Conservation (phyloP, 1,140 invertebrate genomes). For the Rhizoglyphus robini region DNA sequence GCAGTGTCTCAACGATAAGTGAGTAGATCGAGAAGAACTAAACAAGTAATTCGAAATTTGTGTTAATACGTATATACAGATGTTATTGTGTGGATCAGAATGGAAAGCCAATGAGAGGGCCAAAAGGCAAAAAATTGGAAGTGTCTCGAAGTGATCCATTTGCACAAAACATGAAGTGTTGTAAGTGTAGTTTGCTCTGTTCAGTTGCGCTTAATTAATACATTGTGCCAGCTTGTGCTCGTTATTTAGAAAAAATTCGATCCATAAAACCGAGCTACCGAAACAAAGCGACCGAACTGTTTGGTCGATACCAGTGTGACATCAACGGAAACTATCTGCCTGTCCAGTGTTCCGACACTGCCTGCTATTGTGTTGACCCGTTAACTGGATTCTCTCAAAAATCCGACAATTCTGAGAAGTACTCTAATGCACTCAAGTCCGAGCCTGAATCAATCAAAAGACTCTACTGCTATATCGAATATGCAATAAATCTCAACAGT, state of each 20-base stretch:
- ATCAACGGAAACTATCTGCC: slow-evolving; percentile 20
- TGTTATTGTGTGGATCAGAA: slow-evolving; percentile 23
- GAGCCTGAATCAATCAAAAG: background rate
- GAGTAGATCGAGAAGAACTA: too few species aligned
- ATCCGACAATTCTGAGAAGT: too few species aligned
- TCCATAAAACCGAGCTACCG: background rate
- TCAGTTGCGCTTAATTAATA: background rate
- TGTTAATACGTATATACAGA: background rate
- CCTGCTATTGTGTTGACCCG: slow-evolving; percentile 14
- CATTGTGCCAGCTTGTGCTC: slow-evolving; percentile 5
- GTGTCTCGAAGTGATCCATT: background rate
- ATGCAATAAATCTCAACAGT: background rate
- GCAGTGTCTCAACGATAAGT: slow-evolving; percentile 23
- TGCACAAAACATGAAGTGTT: background rate
- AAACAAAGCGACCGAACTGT: slow-evolving; percentile 15
- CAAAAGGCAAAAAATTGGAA: background rate
- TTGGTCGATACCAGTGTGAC: slow-evolving; percentile 19
- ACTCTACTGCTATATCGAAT: background rate
- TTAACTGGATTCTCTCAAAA: background rate
- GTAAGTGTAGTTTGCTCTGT: background rate
- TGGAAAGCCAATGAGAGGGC: slow-evolving; percentile 7
- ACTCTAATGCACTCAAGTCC: background rate
- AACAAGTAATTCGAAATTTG: too few species aligned
- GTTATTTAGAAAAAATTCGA: slow-evolving; percentile 16
- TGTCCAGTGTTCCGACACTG: background rate